Evolutionary conservation across 2,888 invertebrate genomes (phyloP), one percentile per base, ranked within the genome.

Genomic region (Byasa hedistus): DNA sequence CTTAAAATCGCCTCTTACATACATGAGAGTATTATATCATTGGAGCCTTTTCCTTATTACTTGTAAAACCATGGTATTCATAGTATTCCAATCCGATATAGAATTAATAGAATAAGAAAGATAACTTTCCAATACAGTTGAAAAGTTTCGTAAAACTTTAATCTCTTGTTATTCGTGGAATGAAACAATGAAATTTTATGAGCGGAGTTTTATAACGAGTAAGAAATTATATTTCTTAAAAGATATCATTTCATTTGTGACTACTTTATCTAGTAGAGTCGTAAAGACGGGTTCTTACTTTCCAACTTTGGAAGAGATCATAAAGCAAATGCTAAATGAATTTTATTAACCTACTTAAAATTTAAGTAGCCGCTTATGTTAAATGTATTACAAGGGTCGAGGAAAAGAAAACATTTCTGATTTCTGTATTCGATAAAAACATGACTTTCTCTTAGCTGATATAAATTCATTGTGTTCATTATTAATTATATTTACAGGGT

Each of bases 291-390:
- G 7, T 55, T 55, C 55, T 55, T 23, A 55, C 55, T 22, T n/a
- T 24, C 55, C 21, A 55, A 55, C 24, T 55, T 55, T 55, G 17
- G 24, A 55, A 55, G 55, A 23, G 55, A 55, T 22, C 55, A 55
- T 55, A 55, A 55, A 55, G 22, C 22, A n/a, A 22, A 55, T 55
- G 57, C n/a, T 57, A 32, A 57, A 57, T 57, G 57, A 57, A 57
- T 57, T 57, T 57, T 57, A 57, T 32, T 57, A 57, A 21, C 57
- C 32, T 32, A 57, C 57, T 32, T 57, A 57, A 57, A 55, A 57
- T 32, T 57, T 57, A 32, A 57, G 57, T 57, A 32, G 57, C 24
- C 55, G 22, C 15, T 52, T 55, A 24, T 17, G 55, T 23, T 24
- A 22, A 24, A 55, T 55, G 24, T 15, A 12, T 44, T 19, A 44